phyloP scores from a whole-genome alignment of 1,140 invertebrate species.

The Reticulitermes speratus region DNA sequence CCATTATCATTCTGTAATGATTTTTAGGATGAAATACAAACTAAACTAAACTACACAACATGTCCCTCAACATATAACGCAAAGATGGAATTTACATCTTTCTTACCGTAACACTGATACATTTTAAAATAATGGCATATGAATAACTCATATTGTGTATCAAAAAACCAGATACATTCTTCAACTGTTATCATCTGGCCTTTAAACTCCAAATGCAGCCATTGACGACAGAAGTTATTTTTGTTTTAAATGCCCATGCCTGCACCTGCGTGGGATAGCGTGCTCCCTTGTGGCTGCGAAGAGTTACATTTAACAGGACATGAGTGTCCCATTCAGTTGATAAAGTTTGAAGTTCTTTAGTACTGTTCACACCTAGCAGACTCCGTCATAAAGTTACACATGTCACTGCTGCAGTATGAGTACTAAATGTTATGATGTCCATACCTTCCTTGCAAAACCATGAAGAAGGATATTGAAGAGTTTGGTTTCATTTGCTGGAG shows the following conservation, averaged over 20 bases:
- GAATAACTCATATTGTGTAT: background rate
- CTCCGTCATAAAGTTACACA: no score
- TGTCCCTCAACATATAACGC: background rate
- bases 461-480: constrained; percentile 67
- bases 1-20: no score
- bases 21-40: no score
- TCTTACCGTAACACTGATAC: background rate
- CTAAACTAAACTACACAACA: background rate
- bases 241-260: no score
- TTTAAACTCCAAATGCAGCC: background rate
- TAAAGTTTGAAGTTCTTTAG: background rate
- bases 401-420: no score
- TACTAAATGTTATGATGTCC: no score
- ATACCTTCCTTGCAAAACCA: constrained; percentile 57
- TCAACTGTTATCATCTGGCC: background rate
- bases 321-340: no score
- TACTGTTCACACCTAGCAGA: background rate
- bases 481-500: constrained; percentile 50
- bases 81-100: background rate
- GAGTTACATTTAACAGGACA: no score
- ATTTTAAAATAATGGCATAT: background rate
- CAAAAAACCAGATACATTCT: background rate
- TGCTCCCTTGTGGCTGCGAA: no score
- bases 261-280: no score
- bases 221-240: no score